Base-by-base conservation (phyloP, 2,888 invertebrate genomes). In the Linnaemya vulpina region DNA sequence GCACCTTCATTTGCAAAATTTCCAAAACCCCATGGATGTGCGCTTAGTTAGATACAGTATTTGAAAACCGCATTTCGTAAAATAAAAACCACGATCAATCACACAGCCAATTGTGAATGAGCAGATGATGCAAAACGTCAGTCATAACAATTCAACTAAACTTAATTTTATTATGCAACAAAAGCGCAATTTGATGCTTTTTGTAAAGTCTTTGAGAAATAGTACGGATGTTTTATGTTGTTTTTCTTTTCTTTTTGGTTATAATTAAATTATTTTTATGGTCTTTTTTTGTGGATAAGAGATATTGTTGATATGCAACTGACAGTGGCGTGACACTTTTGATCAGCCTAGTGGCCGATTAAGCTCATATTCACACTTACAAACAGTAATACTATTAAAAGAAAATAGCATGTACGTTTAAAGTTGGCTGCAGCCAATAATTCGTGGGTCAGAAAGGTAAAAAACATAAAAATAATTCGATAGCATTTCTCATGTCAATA, bases 151-250 rank as follows among this genome's bases (percentile, higher is more conserved):
- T 53, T 55, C 55, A 63, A 74, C 77, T 55, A 65, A 79, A 80
- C 22, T 53, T 67, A 58, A 65, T 79, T 78, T 79, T 63, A 84
- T 80, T 80, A 73, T 80, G 80, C 79, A 84, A 84, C 84, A 84
- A 84, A 84, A 80, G 84, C 71, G 76, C 71, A 80, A 84, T 84
- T 80, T 76, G 67, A 70, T 60, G 65, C 60, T 58, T 38, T 76
- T 60, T 76, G 40, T 73, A 25, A 63, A 62, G 35, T 30, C 63
- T 58, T 40, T 53, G 71, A 49, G 40, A 67, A 60, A 77, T 17
- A 46, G 30, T 49, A 60, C 30, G 30, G 5, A 5, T 30, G 5
- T 30, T 63, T 40, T 63, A 17, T 22, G 49, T 17, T 71, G 60
- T 49, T 46, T 46, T 46, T 25, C 49, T 22, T 22, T n/a, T 38